Conservation (phyloP, 2,113 vertebrate species). For the Caloenas nicobarica region DNA sequence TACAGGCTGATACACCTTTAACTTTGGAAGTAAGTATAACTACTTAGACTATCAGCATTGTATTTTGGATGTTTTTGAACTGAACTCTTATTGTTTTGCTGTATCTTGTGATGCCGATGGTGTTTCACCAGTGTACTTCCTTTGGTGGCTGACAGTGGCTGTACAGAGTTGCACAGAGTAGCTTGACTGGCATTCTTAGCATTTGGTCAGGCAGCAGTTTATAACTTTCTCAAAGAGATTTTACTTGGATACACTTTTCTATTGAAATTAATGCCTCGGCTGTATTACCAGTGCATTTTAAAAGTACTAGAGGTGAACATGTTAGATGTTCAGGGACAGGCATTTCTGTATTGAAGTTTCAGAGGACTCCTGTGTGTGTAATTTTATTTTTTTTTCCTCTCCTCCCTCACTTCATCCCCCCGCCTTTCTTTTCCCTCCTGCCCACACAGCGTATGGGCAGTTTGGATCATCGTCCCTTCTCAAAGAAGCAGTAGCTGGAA, state of each 20-base stretch:
- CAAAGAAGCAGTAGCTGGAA: background rate
- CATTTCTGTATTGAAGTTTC: background rate
- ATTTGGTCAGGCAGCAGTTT: background rate
- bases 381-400: background rate
- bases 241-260: background rate
- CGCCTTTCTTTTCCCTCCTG: background rate
- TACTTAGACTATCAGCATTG: background rate
- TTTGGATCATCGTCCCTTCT: background rate
- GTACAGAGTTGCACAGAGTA: background rate
- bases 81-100: background rate
- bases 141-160: background rate
- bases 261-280: background rate
- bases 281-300: background rate
- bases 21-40: constrained; percentile 74
- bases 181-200: background rate
- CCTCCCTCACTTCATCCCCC: background rate
- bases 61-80: background rate
- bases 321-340: background rate
- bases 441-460: background rate
- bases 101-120: background rate
- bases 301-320: background rate
- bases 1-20: constrained; percentile 76
- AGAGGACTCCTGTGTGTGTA: background rate
- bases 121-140: background rate
- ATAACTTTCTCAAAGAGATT: background rate